Percentiles rank a stretch among this genome's conserved stretches.
Conservation (phyloP, 1,140 invertebrate species). For the Drosophila sproati region DNA sequence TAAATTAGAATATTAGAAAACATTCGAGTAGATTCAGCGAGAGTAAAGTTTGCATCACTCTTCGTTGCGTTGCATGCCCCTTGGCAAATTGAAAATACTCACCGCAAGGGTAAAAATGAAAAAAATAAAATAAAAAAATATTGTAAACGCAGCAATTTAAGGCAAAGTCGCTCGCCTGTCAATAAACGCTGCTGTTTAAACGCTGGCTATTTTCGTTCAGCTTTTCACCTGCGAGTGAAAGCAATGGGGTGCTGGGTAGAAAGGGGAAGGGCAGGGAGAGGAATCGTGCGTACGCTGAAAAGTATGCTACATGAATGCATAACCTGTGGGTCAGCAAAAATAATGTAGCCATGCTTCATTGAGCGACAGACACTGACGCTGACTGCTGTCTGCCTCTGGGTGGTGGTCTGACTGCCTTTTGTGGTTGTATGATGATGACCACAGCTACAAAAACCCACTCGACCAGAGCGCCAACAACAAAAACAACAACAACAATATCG, state of each 20-base stretch:
- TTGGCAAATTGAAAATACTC: neutral
- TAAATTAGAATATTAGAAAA: no score
- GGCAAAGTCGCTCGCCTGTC: constrained; percentile 51
- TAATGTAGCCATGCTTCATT: constrained; percentile 58
- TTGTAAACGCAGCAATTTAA: constrained; percentile 53
- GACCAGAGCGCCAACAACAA: constrained; percentile 31
- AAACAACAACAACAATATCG: constrained; percentile 4
- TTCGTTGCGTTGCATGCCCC: no score
- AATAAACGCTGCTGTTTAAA: constrained; percentile 57
- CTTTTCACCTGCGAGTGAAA: constrained; percentile 28
- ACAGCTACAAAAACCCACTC: constrained; percentile 46
- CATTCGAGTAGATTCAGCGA: no score
- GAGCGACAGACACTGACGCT: constrained; percentile 21
- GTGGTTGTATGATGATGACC: constrained; percentile 51
- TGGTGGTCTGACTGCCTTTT: constrained; percentile 42
- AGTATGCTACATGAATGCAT: constrained; percentile 67
- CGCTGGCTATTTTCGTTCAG: constrained; percentile 28
- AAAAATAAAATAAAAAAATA: constrained; percentile 22
- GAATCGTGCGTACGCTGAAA: constrained; percentile 17
- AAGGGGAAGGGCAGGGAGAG: neutral
- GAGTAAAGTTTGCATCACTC: no score
- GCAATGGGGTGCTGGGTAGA: neutral
- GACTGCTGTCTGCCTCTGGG: neutral
- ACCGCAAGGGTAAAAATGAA: neutral
- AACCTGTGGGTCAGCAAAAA: constrained; percentile 51